phyloP scores from a whole-genome alignment of 2,113 vertebrate species.

The Lucifuga dentata region DNA sequence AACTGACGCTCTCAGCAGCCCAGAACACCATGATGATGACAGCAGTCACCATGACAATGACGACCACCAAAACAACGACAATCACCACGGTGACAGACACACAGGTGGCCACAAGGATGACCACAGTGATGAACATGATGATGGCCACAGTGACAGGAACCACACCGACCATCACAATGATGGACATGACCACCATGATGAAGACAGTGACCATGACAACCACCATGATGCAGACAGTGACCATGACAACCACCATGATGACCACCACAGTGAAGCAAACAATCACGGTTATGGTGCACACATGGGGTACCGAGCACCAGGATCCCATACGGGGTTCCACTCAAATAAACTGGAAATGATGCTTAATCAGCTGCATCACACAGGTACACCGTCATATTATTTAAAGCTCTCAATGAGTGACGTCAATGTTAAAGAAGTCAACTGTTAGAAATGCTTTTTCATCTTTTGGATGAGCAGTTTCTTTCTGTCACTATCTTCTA shows the following conservation, averaged over 20 bases:
- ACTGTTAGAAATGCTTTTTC: background rate
- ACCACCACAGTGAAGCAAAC: constrained; percentile 66
- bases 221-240: constrained; percentile 5
- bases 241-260: constrained; percentile 25
- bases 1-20: constrained; percentile 28
- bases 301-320: constrained; percentile 59
- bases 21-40: constrained; percentile 3
- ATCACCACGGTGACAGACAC: background rate
- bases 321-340: constrained; percentile 51
- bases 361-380: constrained; percentile 79
- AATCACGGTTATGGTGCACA: constrained; percentile 57
- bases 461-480: too few species aligned
- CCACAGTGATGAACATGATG: constrained; percentile 20
- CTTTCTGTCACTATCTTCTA: background rate
- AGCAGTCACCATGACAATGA: background rate
- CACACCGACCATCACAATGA: constrained; percentile 4
- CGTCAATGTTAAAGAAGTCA: background rate
- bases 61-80: constrained; percentile 7
- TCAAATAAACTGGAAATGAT: constrained; percentile 78
- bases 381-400: constrained; percentile 45
- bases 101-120: background rate
- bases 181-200: background rate
- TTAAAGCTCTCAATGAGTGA: background rate
- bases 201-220: constrained; percentile 3
- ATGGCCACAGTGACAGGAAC: background rate